Base-by-base conservation (phyloP, 2,888 invertebrate species). In the Bedellia somnulentella region DNA sequence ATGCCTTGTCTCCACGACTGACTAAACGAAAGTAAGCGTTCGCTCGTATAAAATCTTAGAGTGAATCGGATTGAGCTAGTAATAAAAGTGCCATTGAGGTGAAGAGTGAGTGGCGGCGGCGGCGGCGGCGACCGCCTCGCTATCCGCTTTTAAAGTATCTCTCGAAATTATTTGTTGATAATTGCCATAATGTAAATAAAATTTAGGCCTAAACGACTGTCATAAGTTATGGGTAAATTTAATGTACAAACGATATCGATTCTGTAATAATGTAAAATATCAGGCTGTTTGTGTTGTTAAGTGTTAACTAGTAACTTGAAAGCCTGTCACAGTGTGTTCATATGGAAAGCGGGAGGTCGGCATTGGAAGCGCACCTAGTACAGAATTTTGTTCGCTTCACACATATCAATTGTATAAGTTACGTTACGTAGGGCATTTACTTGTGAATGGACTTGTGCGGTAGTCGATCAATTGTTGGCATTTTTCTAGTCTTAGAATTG, bases 131-230 rank as follows among this genome's bases (percentile, higher is more conserved):
- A n/a, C n/a, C n/a, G n/a, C n/a, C n/a, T n/a, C n/a, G n/a, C n/a
- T n/a, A n/a, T n/a, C n/a, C n/a, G n/a, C n/a, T n/a, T n/a, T n/a
- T n/a, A n/a, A n/a, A n/a, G n/a, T n/a, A n/a, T n/a, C n/a, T n/a
- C n/a, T n/a, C n/a, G n/a, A 62, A 67, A 67, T 62, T 62, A 56
- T 61, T 68, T 67, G 71, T 75, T 70, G 61, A 71, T 66, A 70
- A 71, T 64, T 73, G 73, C 73, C 73, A 73, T 75, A 73, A 49
- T 71, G 68, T 73, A 73, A 47, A 70, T 64, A 62, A 57, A 55
- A 58, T 47, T 54, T 73, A 67, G 70, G 71, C 70, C 73, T 71
- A 70, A 68, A 68, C 66, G 70, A 70, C 70, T 73, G 68, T 71
- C 62, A 58, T 66, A 62, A 58, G 56, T 59, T 66, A 53, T 60